A percentile compares a stretch with the other conserved stretches of the same genome.
phyloP scores from a whole-genome alignment of 2,113 vertebrate genomes.

The Cebidichthys violaceus region DNA sequence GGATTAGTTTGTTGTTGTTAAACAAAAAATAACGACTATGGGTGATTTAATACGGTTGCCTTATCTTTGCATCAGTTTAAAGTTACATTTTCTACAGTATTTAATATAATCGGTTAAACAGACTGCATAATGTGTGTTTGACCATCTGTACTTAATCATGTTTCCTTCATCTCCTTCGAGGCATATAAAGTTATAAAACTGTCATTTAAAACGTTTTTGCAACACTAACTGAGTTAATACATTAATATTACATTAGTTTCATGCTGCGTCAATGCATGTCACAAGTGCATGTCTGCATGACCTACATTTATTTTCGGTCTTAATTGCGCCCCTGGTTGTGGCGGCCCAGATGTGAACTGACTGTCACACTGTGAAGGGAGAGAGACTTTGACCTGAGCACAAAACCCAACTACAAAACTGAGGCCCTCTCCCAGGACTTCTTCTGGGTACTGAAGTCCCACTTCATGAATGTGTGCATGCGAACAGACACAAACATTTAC shows the following conservation, averaged over 20 bases:
- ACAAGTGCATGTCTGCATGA: constrained; percentile 54
- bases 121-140: constrained; percentile 4
- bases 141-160: constrained; percentile 14
- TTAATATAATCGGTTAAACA: constrained; percentile 13
- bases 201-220: constrained; percentile 28
- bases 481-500: not conserved
- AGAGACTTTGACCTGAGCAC: constrained; percentile 51
- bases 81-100: not conserved
- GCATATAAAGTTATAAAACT: constrained; percentile 8
- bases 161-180: constrained; percentile 22
- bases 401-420: constrained; percentile 33
- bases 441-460: constrained; percentile 10
- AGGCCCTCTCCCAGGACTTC: constrained; percentile 24
- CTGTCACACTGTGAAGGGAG: constrained; percentile 55
- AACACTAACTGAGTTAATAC: constrained; percentile 31
- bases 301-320: constrained; percentile 67
- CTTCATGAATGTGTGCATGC: constrained; percentile 9
- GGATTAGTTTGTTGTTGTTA: constrained; percentile 37
- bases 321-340: constrained; percentile 67
- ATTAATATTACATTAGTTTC: constrained; percentile 43
- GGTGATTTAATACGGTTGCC: not conserved
- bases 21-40: not conserved
- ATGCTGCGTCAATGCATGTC: constrained; percentile 54
- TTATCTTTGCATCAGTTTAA: constrained; percentile 1
- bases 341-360: constrained; percentile 70